phyloP scores from a whole-genome alignment of 2,797 vertebrate species.

The Pangasius larnaudii region DNA sequence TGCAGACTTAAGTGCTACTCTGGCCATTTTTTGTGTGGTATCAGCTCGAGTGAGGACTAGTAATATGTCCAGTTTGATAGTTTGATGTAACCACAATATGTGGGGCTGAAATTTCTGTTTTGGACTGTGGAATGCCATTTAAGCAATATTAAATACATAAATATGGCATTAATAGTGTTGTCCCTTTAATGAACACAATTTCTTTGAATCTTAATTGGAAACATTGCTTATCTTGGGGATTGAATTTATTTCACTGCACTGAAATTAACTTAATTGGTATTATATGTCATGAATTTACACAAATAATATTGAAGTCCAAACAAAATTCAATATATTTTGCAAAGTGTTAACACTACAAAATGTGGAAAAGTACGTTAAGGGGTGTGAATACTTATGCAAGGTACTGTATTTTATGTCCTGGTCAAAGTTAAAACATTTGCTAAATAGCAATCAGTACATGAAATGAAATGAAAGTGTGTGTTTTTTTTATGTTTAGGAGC shows the following conservation, averaged over 20 bases:
- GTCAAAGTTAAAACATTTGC: background rate
- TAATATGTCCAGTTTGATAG: background rate
- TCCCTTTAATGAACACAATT: background rate
- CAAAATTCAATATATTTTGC: background rate
- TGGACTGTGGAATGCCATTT: background rate
- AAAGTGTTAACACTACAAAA: background rate
- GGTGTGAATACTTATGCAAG: background rate
- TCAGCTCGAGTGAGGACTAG: background rate
- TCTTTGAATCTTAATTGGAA: background rate
- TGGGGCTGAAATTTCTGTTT: background rate
- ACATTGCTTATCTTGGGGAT: background rate
- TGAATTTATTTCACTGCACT: background rate
- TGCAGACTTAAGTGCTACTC: background rate
- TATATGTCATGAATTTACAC: background rate
- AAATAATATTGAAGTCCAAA: background rate
- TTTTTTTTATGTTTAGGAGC: slow-evolving; percentile 78
- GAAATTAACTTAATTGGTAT: background rate
- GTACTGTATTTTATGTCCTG: background rate
- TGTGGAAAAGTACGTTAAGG: background rate
- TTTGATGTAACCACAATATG: background rate
- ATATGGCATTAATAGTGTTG: background rate
- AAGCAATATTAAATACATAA: background rate
- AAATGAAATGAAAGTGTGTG: background rate
- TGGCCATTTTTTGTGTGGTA: background rate
- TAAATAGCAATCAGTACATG: background rate